Conservation (phyloP, 2,113 vertebrate species). For the Salvator merianae region DNA sequence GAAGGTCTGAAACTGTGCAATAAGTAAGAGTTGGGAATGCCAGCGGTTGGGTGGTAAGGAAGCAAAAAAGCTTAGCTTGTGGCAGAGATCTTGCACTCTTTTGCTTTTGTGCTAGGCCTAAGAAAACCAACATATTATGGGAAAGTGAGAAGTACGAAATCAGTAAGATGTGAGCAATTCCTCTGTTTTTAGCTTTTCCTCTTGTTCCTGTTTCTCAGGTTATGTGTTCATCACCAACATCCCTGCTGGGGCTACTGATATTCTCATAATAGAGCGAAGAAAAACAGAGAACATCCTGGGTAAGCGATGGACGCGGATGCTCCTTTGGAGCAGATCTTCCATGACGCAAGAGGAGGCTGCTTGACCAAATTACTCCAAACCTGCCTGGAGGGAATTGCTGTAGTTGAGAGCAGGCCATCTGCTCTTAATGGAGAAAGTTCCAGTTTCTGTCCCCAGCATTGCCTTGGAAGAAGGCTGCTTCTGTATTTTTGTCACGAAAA, state of each 20-base stretch:
- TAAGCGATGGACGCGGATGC: constrained; percentile 53
- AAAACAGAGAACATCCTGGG: constrained; percentile 90
- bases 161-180: background rate
- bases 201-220: constrained; percentile 68
- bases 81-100: no score
- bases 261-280: constrained; percentile 88
- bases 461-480: no score
- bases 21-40: background rate
- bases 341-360: background rate
- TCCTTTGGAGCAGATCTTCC: background rate
- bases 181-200: background rate
- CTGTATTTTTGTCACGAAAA: no score
- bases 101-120: background rate
- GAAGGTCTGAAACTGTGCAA: background rate
- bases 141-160: background rate
- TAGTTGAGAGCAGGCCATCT: no score
- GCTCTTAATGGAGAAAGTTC: no score
- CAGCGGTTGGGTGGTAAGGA: background rate
- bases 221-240: constrained; percentile 88
- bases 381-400: background rate
- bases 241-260: constrained; percentile 84
- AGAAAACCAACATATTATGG: no score
- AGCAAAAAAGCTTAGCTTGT: no score
- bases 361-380: background rate
- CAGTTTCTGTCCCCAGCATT: no score